Conservation (phyloP, 2,797 vertebrate genomes). For the Thaleichthys pacificus region DNA sequence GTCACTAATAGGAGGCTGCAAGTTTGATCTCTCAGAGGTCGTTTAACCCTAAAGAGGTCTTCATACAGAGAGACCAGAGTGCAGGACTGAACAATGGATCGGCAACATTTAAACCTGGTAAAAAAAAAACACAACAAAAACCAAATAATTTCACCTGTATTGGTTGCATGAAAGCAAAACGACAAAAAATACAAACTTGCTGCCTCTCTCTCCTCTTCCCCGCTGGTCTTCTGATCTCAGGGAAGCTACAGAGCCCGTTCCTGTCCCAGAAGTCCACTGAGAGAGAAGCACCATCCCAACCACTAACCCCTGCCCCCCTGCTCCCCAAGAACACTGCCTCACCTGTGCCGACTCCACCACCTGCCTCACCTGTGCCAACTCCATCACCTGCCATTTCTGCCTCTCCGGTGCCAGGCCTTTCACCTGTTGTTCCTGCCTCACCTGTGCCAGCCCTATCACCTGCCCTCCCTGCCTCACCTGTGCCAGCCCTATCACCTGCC, state of each 20-base stretch:
- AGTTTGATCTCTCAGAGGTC: slow-evolving; percentile 9
- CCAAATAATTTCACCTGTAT: background rate
- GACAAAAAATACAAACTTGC: background rate
- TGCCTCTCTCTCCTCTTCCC: slow-evolving; percentile 12
- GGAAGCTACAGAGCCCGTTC: slow-evolving; percentile 83
- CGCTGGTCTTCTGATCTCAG: slow-evolving; percentile 53
- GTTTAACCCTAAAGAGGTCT: background rate
- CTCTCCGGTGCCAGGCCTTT: background rate
- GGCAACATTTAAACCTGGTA: slow-evolving; percentile 2
- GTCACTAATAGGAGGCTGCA: background rate
- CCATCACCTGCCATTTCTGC: slow-evolving; percentile 6
- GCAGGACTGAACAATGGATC: background rate
- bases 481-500: slow-evolving; percentile 13
- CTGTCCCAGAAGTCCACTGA: slow-evolving; percentile 72
- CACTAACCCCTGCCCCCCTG: slow-evolving; percentile 3
- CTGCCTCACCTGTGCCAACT: background rate
- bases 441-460: background rate
- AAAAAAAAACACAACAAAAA: background rate
- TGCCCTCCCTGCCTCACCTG: background rate
- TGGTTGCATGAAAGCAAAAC: background rate
- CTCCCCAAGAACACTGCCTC: background rate
- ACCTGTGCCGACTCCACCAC: slow-evolving; percentile 15
- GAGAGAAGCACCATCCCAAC: background rate
- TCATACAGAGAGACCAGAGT: slow-evolving; percentile 4
- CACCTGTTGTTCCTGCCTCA: slow-evolving; percentile 2